Conservation (phyloP, 2,113 vertebrate genomes). For the Echinops telfairi region DNA sequence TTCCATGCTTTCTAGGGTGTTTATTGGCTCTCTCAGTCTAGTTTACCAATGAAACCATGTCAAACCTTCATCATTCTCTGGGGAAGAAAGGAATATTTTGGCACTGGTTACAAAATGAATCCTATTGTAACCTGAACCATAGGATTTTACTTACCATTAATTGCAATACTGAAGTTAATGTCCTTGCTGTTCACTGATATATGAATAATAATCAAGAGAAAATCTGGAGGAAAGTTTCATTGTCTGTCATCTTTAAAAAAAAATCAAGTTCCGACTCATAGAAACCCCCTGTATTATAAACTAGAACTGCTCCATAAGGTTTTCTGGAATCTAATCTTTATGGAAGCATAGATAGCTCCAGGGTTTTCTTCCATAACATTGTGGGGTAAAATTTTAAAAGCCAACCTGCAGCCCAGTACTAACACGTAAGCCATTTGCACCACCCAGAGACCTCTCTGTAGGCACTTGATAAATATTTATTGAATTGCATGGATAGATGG, state of each 20-base stretch:
- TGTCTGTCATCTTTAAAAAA: background rate
- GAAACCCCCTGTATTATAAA: background rate
- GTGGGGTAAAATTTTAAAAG: background rate
- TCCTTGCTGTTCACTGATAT: background rate
- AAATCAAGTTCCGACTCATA: background rate
- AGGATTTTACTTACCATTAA: slow-evolving; percentile 12
- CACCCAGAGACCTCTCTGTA: background rate
- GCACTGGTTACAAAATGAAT: background rate
- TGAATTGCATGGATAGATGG: background rate
- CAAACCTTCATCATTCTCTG: background rate
- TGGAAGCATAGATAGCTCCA: background rate
- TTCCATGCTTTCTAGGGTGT: background rate
- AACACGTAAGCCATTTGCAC: background rate
- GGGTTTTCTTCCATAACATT: background rate
- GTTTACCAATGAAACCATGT: slow-evolving; percentile 16
- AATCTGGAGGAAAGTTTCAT: slow-evolving; percentile 40
- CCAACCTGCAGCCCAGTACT: background rate
- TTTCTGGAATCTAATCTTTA: background rate
- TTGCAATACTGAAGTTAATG: background rate
- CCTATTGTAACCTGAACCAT: background rate
- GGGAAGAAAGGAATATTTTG: background rate
- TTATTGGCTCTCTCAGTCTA: background rate
- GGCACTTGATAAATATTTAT: background rate
- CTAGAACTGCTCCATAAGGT: background rate
- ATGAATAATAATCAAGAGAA: slow-evolving; percentile 5